Evolutionary conservation across 1,140 invertebrate species (phyloP).

Genomic region (Eumaeus atala): DNA sequence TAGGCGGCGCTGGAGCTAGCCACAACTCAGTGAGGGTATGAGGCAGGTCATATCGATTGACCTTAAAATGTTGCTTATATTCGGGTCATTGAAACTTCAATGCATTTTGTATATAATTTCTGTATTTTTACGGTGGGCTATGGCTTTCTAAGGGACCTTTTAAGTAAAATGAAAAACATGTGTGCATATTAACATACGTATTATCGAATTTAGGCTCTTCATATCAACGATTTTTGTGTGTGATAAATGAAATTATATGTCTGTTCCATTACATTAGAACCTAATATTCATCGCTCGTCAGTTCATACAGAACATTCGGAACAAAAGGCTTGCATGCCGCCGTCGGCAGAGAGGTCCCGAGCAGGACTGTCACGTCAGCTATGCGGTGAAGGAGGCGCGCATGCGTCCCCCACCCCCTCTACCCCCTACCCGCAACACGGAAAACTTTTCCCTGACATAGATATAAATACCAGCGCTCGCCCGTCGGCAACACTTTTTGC

Average conservation of each 20-base stretch:
- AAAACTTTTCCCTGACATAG: conserved; percentile 73
- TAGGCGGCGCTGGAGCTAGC: conserved; percentile 45
- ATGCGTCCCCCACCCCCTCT: conserved; percentile 50
- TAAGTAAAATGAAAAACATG: too few species aligned
- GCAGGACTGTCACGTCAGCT: conserved; percentile 59
- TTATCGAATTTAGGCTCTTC: too few species aligned
- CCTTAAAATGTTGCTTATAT: conserved; percentile 19
- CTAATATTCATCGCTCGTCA: too few species aligned
- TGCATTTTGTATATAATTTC: too few species aligned
- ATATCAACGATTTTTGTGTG: too few species aligned
- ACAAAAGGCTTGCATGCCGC: conserved; percentile 26
- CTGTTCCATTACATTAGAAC: too few species aligned
- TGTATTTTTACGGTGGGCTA: too few species aligned
- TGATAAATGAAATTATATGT: too few species aligned
- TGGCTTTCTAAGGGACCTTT: too few species aligned
- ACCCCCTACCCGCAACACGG: conserved; percentile 67
- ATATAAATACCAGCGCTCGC: conserved; percentile 62
- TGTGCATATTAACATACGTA: too few species aligned
- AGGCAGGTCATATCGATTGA: conserved; percentile 47
- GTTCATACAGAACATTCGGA: conserved; percentile 7
- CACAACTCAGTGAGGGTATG: conserved; percentile 37
- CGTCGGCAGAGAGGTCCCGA: conserved; percentile 41
- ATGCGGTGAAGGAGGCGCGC: conserved; percentile 47
- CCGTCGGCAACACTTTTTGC: conserved; percentile 72
- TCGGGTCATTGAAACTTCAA: not conserved